phyloP scores from a whole-genome alignment of 2,113 vertebrate species.

The Archocentrus centrarchus region DNA sequence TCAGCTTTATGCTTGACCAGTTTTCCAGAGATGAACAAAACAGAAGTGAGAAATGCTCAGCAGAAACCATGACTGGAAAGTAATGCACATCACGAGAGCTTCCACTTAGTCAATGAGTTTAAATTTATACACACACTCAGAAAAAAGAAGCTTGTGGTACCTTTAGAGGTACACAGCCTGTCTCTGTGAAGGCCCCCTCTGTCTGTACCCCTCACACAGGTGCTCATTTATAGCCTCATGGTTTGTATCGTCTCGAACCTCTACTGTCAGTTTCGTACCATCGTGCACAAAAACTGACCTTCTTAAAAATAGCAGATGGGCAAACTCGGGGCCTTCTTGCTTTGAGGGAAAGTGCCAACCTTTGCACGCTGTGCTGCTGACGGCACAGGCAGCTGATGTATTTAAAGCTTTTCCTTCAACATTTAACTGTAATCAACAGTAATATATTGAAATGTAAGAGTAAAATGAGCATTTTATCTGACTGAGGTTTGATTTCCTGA shows the following conservation, averaged over 20 bases:
- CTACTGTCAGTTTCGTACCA: no score
- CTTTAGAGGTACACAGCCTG: no score
- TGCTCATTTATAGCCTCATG: no score
- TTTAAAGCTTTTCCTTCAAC: not conserved
- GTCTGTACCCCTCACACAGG: no score
- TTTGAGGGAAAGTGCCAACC: not conserved
- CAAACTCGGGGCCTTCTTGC: rapidly evolving
- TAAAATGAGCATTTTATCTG: not conserved
- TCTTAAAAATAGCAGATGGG: not conserved
- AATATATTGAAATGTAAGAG: not conserved
- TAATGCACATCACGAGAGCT: not conserved
- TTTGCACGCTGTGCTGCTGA: no score
- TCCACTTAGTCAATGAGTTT: not conserved
- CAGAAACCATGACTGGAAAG: not conserved
- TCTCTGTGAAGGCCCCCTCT: no score
- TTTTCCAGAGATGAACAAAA: not conserved
- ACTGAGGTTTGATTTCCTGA: not conserved
- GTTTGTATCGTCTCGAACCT: no score
- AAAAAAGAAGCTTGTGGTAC: no score
- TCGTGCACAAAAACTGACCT: not conserved
- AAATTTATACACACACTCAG: not conserved
- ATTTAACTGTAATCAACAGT: not conserved
- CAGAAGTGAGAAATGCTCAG: not conserved
- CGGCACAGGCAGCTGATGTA: no score
- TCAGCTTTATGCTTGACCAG: not conserved